Base-by-base conservation (phyloP, 2,113 vertebrate species). In the Ochotona princeps region DNA sequence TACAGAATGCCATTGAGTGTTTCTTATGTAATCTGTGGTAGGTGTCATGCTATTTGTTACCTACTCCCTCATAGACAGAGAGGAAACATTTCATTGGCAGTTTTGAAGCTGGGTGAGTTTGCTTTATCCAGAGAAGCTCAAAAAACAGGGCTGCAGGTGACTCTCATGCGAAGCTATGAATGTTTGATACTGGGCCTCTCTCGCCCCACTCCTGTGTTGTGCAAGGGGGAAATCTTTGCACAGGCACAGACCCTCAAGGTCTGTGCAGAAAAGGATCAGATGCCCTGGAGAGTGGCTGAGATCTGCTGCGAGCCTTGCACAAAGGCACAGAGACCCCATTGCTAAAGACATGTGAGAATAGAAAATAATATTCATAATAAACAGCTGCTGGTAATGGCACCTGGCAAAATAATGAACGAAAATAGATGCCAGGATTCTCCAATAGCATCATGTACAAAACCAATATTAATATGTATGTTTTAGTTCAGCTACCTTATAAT, bases 391-490 rank as follows among this genome's bases (percentile, higher is more conserved):
- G 61, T 61, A 73, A 54, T 20, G 44, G 7, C 17, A 83, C 5
- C 38, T 35, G n/a, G 32, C 70, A 92, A 78, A 84, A 72, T 72
- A 18, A 74, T 66, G 76, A 87, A 65, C 3, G 78, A 28, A 70
- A 86, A 73, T 20, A 66, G 9, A 85, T 11, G 49, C 35, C 75
- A 51, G 4, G 85, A 38, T 90, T 69, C 73, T 67, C 14, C 10
- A 83, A 69, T 25, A 79, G 75, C 9, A n/a, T 87, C 91, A 66
- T 32, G 17, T 13, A 74, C 23, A 67, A 49, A 83, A 83, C 38
- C 38, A 44, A 70, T 57, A 25, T 38, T 28, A 44, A 63, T 63
- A 67, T n/a, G 2, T 89, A 89, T 65, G 54, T 84, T 75, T 85
- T 38, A 75, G 13, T 67, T 9, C 2, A 79, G 14, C 5, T 73